These are phyloP conservation scores for Hirudinaria manillensis DNA, from an alignment of 2,888 invertebrate genomes.

Conservation along the genomic window DNA sequence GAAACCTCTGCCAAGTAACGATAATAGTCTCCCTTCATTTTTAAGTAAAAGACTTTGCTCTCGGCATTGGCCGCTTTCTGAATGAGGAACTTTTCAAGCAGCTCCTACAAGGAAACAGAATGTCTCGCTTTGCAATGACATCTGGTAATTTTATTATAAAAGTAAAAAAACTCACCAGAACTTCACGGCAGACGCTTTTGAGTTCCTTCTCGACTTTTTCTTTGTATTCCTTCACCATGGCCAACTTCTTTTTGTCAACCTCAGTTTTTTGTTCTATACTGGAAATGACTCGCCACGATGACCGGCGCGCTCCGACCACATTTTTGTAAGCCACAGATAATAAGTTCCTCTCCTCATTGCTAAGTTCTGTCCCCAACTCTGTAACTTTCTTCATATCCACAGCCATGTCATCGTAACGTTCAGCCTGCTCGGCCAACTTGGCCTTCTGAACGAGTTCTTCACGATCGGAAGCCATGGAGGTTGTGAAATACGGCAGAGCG, in stretches of 20 bases:
- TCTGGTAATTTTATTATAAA: background rate
- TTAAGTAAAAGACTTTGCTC: constrained; percentile 99
- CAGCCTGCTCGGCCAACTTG: constrained; percentile 35
- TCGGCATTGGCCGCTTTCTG: constrained; percentile 97
- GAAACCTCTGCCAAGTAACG: constrained; percentile 99
- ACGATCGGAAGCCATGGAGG: constrained; percentile 26
- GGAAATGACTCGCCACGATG: constrained; percentile 97
- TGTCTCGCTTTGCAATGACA: background rate
- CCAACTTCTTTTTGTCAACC: constrained; percentile 67
- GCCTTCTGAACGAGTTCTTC: constrained; percentile 34
- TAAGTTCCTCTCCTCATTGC: constrained; percentile 95
- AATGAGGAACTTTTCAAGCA: constrained; percentile 96
- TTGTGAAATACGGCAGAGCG: background rate
- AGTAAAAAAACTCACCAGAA: constrained; percentile 71
- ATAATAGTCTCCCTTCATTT: constrained; percentile 99
- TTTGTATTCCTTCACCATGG: constrained; percentile 99
- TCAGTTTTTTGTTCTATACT: constrained; percentile 99
- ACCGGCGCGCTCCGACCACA: constrained; percentile 92
- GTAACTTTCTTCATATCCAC: constrained; percentile 96
- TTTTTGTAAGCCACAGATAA: constrained; percentile 98
- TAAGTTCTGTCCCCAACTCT: constrained; percentile 84
- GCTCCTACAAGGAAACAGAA: constrained; percentile 63
- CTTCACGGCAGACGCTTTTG: constrained; percentile 97
- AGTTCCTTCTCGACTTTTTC: constrained; percentile 99
- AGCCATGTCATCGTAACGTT: constrained; percentile 81